Evolutionary conservation across 2,113 vertebrate genomes (phyloP), one percentile per base, ranked within the genome.

Genomic region (Chamaetylas fuelleborni): DNA sequence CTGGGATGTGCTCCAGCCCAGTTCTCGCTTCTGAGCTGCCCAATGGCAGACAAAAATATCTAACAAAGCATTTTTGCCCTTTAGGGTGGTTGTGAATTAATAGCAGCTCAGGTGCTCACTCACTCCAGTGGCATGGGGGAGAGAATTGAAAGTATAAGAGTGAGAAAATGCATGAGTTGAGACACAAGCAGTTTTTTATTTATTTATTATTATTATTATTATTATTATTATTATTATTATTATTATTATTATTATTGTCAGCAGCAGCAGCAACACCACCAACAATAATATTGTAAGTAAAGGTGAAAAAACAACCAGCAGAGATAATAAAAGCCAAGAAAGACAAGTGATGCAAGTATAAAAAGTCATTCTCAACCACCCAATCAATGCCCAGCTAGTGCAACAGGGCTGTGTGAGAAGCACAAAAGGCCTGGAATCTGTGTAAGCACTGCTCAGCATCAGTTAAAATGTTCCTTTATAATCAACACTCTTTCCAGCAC

Each of bases 361-460:
- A 81, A 31, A 7, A 12, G 5, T 47, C 43, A 9, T 12, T 77
- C 13, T 15, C 8, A 29, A 36, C 4, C 23, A 45, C 14, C 18
- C 0, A 0, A 16, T 29, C 4, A 0, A 69, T 53, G 34, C 16
- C 15, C 70, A 85, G 51, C 9, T 42, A 60, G 61, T 7, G 20
- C 13, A 69, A 54, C 6, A 15, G 36, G n/a, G 17, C 2, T 8
- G 16, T 45, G 25, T 61, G 36, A 80, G 62, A 42, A 51, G 72
- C 36, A 92, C 36, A 82, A 77, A 88, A 56, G 11, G 5, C 34
- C 24, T 58, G 33, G 20, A 23, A 6, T 45, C 24, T 57, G 9
- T n/a, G 12, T 23, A 34, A 61, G 8, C 2, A 3, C 28, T 78
- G 58, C 33, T 82, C 51, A 70, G 33, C 61, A 42, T 10, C 47